A percentile compares a stretch with the other conserved stretches of the same genome.
Evolutionary conservation across 2,888 invertebrate species (phyloP).

Genomic region (Agrochola circellaris): DNA sequence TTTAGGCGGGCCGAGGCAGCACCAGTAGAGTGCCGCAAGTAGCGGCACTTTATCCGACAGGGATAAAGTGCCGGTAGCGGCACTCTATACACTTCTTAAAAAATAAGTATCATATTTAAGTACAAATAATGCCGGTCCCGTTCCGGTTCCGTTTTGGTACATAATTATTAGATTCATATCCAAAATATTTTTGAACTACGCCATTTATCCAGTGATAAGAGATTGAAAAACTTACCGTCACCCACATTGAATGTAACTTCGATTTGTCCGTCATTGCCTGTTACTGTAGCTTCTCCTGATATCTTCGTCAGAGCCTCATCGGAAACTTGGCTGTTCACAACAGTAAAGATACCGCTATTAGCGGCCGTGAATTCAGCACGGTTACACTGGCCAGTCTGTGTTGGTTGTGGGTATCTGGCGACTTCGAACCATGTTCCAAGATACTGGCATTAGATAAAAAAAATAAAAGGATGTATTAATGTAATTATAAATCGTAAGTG

Average conservation of each 20-base stretch:
- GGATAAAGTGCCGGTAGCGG: too few relatives aligned
- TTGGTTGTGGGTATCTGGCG: constrained; percentile 35
- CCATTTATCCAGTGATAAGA: not conserved
- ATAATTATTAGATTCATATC: not conserved
- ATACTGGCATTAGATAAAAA: constrained; percentile 16
- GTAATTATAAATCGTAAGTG: too few relatives aligned
- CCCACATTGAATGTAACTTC: constrained; percentile 16
- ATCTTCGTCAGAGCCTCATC: constrained; percentile 21
- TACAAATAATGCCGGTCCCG: not conserved
- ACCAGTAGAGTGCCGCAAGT: too few relatives aligned
- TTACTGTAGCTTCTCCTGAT: constrained; percentile 20
- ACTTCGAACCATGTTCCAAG: constrained; percentile 38
- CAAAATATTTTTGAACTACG: not conserved
- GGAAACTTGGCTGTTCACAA: constrained; percentile 28
- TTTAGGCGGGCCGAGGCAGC: too few relatives aligned
- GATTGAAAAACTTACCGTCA: constrained; percentile 30
- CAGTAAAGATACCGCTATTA: not conserved
- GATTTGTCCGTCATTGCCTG: constrained; percentile 14
- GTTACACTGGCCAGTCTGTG: constrained; percentile 42
- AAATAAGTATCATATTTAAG: not conserved
- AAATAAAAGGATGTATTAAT: not conserved
- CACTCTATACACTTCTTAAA: too few relatives aligned
- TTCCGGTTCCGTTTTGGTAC: not conserved
- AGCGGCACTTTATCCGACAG: too few relatives aligned
- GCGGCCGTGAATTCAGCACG: not conserved